Evolutionary conservation across 2,888 invertebrate species (phyloP), one percentile per base, ranked within the genome.

Genomic region (Ceraclea dissimilis): DNA sequence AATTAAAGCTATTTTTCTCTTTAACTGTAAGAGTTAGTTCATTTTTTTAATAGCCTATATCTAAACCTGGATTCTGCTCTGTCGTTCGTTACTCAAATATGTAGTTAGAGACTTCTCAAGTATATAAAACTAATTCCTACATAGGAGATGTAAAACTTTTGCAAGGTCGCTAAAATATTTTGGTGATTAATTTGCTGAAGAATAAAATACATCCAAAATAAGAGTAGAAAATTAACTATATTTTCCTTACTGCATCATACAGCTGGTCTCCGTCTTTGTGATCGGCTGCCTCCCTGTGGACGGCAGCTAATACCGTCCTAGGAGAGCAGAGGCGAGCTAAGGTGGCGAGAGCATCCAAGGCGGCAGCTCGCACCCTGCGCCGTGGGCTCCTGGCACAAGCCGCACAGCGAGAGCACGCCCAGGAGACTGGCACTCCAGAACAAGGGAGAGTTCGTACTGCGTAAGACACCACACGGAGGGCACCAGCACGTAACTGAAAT

Each of bases 291-390:
- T 81, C 74, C 50, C 79, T 71, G 44, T 81, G 75, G 2, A 86
- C 84, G 1, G 83, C 81, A 16, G 82, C 78, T 51, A 88, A 67
- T 16, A 88, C 83, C 1, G 84, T 81, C 0, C 79, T 75, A 22
- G 78, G 74, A 1, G 83, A 81, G 63, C 84, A 75, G 54, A 88
- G 81, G 70, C 90, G 88, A 2, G 88, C 88, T 44, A 92, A 70
- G 20, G 87, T 84, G 0, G 92, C 88, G 49, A 91, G 72, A 31
- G 88, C 84, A 69, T 93, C 92, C 53, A 93, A 79, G 55, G 81
- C 88, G 60, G 81, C 93, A 73, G 82, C 93, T 66, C 82, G 83
- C 61, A 86, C 93, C 65, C 82, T 83, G 68, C 84, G 81, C 65
- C 86, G 90, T 63, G 80, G 83, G 68, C 70, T 84, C 64, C 66